phyloP scores from a whole-genome alignment of 2,888 invertebrate species.

The Eupithecia inturbata region DNA sequence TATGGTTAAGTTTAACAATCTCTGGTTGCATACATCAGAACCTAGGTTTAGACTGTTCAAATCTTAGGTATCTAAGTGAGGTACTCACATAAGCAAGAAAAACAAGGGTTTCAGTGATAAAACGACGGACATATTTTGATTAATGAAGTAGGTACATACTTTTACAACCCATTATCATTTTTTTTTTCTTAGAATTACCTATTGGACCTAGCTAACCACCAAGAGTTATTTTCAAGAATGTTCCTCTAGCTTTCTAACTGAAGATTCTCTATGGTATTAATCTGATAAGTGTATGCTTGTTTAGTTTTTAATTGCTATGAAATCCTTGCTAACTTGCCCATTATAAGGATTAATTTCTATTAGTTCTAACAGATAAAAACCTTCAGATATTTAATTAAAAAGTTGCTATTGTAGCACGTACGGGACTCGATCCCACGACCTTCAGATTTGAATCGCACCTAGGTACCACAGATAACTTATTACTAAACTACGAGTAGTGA shows the following conservation, averaged over 20 bases:
- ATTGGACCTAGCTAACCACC: too few relatives aligned
- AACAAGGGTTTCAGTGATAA: neutral
- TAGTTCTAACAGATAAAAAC: neutral
- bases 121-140: neutral
- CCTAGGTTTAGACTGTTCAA: neutral
- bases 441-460: neutral
- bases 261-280: neutral
- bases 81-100: neutral
- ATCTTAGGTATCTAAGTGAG: neutral
- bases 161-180: neutral
- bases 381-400: neutral
- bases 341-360: neutral
- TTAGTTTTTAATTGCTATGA: neutral
- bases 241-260: neutral
- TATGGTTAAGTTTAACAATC: neutral
- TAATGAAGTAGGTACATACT: too few relatives aligned
- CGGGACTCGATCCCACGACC: constrained; percentile 6
- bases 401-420: neutral
- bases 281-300: neutral
- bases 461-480: neutral
- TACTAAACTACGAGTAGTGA: neutral
- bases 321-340: neutral
- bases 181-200: neutral
- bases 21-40: neutral
- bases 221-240: neutral